Base-by-base conservation (phyloP, 2,113 vertebrate species). In the Chaetops frenatus region DNA sequence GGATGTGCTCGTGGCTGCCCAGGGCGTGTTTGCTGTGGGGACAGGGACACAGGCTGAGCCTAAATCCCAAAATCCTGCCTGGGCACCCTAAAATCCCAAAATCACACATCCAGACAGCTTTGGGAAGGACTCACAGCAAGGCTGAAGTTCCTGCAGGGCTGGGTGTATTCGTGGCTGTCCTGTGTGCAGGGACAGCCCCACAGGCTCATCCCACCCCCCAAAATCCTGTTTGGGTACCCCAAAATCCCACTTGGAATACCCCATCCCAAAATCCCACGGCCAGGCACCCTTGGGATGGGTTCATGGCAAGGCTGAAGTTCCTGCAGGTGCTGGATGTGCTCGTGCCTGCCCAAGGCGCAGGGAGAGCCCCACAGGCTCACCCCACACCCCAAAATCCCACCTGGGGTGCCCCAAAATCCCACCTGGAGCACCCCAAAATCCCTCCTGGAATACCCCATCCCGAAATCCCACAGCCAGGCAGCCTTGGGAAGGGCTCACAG, bases 1-100 rank as follows among this genome's bases (percentile, higher is more conserved):
- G 99, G 82, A 99, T 98, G 71, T 98, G 98, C 96, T 99, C 99
- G 10, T 99, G 98, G 95, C 98, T 98, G 22, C 98, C 99, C 94
- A 99, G 95, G 11, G 98, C 98, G n/a, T 99, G 98, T 60, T 98
- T 98, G 95, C 99, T 99, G 94, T 8, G 8, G 80, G 84, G 44
- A 78, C 21, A 77, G 13, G 35, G 24, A 13, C 23, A 15, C 35
- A 6, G 5, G 10, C 10, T 61, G 35, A 3, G 1, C 81, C 66
- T 28, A 3, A 1, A 2, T 38, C 54, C 83, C 45, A 5, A 35
- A 92, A 83, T 6, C 8, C 67, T 56, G 1, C 23, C 51, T 3
- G 2, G n/a, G 4, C 28, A 6, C 44, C 51, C 19, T 45, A 11
- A 23, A 2, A 1, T 60, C 35, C 58, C 35, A 1, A 38, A 9